These are phyloP conservation scores for Balanococcus diminutus DNA, from an alignment of 2,888 invertebrate species.

Conservation along the genomic window DNA sequence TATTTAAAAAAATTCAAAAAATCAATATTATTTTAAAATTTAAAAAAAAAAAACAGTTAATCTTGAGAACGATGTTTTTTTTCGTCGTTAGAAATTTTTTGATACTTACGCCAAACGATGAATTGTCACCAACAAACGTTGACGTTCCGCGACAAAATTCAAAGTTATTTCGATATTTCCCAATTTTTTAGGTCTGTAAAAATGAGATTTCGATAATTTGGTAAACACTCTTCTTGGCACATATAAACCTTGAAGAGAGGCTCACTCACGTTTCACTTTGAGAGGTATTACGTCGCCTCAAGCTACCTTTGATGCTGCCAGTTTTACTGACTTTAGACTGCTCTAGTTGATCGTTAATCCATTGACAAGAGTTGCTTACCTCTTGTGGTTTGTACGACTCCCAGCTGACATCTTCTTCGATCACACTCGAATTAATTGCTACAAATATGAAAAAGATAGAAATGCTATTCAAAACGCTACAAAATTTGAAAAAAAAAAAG, in stretches of 20 bases:
- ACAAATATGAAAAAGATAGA: no score
- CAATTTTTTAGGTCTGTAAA: conserved; percentile 60
- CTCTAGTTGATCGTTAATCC: conserved; percentile 21
- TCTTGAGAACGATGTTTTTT: neutral
- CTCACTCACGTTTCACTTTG: conserved; percentile 39
- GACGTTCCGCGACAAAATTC: conserved; percentile 81
- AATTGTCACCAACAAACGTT: conserved; percentile 80
- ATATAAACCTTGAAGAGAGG: neutral
- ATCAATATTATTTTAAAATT: no score
- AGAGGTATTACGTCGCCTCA: conserved; percentile 30
- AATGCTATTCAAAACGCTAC: no score
- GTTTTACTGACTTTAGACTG: neutral
- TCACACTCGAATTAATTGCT: neutral
- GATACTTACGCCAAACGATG: conserved; percentile 85
- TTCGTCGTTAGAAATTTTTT: neutral
- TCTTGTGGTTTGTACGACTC: neutral
- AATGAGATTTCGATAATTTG: neutral
- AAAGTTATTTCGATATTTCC: conserved; percentile 85
- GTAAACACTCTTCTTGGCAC: no score
- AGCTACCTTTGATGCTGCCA: conserved; percentile 45
- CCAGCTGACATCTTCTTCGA: conserved; percentile 25
- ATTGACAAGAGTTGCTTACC: neutral
- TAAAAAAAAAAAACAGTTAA: neutral
- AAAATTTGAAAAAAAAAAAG: neutral
- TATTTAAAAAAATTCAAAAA: conserved; percentile 62